Percentiles rank a stretch among this genome's conserved stretches.
Evolutionary conservation across 2,888 invertebrate species (phyloP).

Genomic region (Cephus spinipes): DNA sequence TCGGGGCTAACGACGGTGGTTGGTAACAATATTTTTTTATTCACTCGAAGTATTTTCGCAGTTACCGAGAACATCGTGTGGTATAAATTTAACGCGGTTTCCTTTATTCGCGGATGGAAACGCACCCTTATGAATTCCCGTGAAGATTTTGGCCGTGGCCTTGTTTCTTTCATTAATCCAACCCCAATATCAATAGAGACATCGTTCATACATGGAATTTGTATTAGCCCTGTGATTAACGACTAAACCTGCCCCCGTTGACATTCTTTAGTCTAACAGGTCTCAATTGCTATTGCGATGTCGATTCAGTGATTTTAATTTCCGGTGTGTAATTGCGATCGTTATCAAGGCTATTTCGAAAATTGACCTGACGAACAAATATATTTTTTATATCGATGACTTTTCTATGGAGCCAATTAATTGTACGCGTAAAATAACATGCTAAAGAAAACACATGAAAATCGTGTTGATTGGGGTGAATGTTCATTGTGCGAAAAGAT

Average conservation of each 20-base stretch:
- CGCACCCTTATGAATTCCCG: not conserved
- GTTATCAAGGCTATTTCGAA: not conserved
- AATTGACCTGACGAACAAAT: not conserved
- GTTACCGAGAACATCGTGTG: no score
- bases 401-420: not conserved
- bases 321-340: not conserved
- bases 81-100: not conserved
- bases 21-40: no score
- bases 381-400: not conserved
- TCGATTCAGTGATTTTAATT: not conserved
- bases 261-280: not conserved
- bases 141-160: no score
- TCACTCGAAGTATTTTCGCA: no score
- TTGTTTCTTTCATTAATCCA: no score
- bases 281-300: not conserved
- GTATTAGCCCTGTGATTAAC: not conserved
- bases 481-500: not conserved
- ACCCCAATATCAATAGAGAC: not conserved
- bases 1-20: no score
- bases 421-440: not conserved
- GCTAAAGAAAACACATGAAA: not conserved
- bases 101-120: not conserved
- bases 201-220: not conserved
- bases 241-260: not conserved
- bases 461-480: not conserved